Base-by-base conservation (phyloP, 1,140 invertebrate genomes). In the Drosophila nebulosa region DNA sequence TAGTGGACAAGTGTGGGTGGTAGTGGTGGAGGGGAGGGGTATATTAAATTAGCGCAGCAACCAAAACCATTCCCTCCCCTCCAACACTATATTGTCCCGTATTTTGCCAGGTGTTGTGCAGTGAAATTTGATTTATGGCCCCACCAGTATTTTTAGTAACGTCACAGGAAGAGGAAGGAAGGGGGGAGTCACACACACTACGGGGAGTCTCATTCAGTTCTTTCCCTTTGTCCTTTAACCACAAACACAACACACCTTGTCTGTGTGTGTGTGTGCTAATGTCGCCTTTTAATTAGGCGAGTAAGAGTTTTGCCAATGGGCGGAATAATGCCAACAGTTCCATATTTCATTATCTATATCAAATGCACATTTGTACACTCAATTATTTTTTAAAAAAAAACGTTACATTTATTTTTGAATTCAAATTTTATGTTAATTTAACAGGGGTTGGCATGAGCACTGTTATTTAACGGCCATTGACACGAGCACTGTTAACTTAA, bases 111-210 rank as follows among this genome's bases (percentile, higher is more conserved):
- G 77, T 65, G 59, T 69, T 74, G 59, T 74, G 32, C 59, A 21
- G 66, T 32, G 42, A 55, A 66, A 46, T 39, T 69, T 79, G 78
- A 79, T 79, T 79, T 79, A 79, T 79, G 76, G 70, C 24, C 32
- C n/a, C 46, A 60, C 77, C 77, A 79, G 76, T 66, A 74, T 79
- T 79, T 79, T 79, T 69, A 59, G 69, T 32, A 10, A 12, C 35
- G 35, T 36, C 12, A 36, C 35, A 36, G 12, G 35, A n/a, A n/a
- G n/a, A n/a, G n/a, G n/a, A n/a, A n/a, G n/a, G n/a, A n/a, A n/a
- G n/a, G n/a, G n/a, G n/a, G n/a, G n/a, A n/a, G n/a, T n/a, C n/a
- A n/a, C n/a, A n/a, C n/a, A n/a, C n/a, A n/a, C n/a, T n/a, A 46
- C 18, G 39, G 39, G 39, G 39, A 14, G 16, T 21, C 39, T 3